Conservation (phyloP, 1,140 invertebrate genomes). For the Drosophila nigromelanica region DNA sequence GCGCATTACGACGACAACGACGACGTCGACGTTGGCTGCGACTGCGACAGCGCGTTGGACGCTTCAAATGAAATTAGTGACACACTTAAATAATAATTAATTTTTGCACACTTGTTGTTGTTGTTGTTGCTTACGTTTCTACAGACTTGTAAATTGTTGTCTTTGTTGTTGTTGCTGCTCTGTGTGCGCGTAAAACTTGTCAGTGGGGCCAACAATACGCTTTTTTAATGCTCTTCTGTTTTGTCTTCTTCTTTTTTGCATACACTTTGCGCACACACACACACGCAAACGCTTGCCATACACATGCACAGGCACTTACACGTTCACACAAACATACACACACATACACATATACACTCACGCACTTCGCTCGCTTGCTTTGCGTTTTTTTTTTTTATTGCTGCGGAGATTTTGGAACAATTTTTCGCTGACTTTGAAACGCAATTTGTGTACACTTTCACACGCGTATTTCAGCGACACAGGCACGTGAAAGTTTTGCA, state of each 20-base stretch:
- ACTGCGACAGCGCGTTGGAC: slow-evolving; percentile 37
- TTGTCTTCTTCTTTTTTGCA: slow-evolving; percentile 79
- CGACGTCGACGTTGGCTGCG: slow-evolving; percentile 4
- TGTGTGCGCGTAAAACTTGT: slow-evolving; percentile 73
- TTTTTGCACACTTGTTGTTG: slow-evolving; percentile 77
- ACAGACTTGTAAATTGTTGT: slow-evolving; percentile 44
- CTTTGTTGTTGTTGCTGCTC: slow-evolving; percentile 44
- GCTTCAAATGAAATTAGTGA: slow-evolving; percentile 77
- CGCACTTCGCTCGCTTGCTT: slow-evolving; percentile 74
- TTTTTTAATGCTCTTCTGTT: slow-evolving; percentile 75
- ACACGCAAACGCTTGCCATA: slow-evolving; percentile 36
- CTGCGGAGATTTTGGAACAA: slow-evolving; percentile 51
- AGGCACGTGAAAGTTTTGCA: slow-evolving; percentile 56
- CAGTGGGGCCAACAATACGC: slow-evolving; percentile 55
- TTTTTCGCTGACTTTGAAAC: slow-evolving; percentile 60
- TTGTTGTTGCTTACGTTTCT: slow-evolving; percentile 45
- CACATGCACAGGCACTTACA: slow-evolving; percentile 48
- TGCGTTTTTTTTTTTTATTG: slow-evolving; percentile 65
- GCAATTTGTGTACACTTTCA: slow-evolving; percentile 47
- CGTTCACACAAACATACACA: slow-evolving; percentile 43
- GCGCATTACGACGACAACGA: slow-evolving; percentile 57
- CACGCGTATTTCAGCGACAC: slow-evolving; percentile 51
- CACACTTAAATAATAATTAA: slow-evolving; percentile 82
- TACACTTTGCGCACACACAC: slow-evolving; percentile 79
- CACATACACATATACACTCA: slow-evolving; percentile 56